These are phyloP conservation scores for Tetragonula carbonaria DNA, from an alignment of 2,888 invertebrate genomes.

Conservation along the genomic window DNA sequence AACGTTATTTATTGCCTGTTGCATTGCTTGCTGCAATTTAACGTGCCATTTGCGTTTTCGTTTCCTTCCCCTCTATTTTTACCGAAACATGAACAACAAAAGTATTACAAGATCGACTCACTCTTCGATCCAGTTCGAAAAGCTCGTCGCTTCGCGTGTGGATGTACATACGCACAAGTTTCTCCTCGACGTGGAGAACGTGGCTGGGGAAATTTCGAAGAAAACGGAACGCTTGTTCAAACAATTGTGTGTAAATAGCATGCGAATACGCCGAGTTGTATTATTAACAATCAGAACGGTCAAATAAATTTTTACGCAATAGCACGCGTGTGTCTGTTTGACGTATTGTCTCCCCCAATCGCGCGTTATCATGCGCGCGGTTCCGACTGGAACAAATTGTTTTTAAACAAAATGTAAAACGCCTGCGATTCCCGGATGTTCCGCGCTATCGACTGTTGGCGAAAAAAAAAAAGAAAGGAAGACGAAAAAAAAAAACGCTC, in stretches of 20 bases:
- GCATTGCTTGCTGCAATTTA: slow-evolving; percentile 8
- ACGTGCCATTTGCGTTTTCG: slow-evolving; percentile 6
- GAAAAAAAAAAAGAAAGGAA: not conserved
- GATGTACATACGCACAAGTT: slow-evolving; percentile 60
- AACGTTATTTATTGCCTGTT: slow-evolving; percentile 43
- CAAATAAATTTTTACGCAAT: slow-evolving; percentile 33
- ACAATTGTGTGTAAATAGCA: slow-evolving; percentile 51
- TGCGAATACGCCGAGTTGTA: slow-evolving; percentile 30
- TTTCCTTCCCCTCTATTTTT: not conserved
- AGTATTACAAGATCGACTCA: slow-evolving; percentile 28
- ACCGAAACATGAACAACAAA: not conserved
- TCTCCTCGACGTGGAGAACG: slow-evolving; percentile 14
- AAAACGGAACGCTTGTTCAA: slow-evolving; percentile 32
- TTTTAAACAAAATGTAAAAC: not conserved
- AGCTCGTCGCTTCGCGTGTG: not conserved
- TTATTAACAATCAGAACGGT: slow-evolving; percentile 35
- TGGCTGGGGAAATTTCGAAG: not conserved
- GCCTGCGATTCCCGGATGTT: not conserved
- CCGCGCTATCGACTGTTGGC: not conserved
- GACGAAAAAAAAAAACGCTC: not conserved
- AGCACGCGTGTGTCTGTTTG: too few species aligned
- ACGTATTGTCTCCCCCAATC: not conserved
- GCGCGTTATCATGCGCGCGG: too few species aligned
- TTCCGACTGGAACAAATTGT: not conserved
- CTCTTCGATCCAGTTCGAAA: not conserved